These are phyloP conservation scores for Dicyrtoma fusca DNA, from an alignment of 2,888 invertebrate genomes.

Conservation along the genomic window DNA sequence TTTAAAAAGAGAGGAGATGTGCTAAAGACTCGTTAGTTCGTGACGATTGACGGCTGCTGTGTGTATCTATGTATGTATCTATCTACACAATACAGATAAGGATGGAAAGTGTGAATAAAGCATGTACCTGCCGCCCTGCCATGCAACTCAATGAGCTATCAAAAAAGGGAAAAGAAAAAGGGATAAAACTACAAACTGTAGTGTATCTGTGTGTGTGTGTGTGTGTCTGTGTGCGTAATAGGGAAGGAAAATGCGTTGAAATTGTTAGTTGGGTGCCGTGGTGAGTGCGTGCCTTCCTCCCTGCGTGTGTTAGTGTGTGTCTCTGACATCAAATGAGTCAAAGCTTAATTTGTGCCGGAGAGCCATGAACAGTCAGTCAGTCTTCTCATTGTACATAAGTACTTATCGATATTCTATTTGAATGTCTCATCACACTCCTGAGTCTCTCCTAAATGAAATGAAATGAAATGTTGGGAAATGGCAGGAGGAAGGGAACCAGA, in stretches of 20 bases:
- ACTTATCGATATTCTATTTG: no score
- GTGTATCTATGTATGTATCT: background rate
- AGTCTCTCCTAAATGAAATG: no score
- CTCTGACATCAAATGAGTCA: constrained; percentile 21
- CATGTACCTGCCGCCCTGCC: no score
- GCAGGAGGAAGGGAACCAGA: no score
- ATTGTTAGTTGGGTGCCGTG: no score
- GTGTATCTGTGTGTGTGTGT: background rate
- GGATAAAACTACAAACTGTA: constrained; percentile 2
- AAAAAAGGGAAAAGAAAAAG: background rate
- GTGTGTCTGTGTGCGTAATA: background rate
- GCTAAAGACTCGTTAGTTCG: background rate
- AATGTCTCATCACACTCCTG: no score
- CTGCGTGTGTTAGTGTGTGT: constrained; percentile 18
- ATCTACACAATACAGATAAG: no score
- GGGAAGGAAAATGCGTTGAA: no score
- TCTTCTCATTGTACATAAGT: no score
- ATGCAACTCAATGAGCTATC: background rate
- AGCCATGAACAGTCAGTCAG: no score
- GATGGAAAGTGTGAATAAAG: background rate
- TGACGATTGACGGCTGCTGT: no score
- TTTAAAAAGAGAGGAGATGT: constrained; percentile 13
- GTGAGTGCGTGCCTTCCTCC: constrained; percentile 8
- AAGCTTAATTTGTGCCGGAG: constrained; percentile 18
- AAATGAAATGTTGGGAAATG: no score